Base-by-base conservation (phyloP, 2,113 vertebrate species). In the Mobula birostris region DNA sequence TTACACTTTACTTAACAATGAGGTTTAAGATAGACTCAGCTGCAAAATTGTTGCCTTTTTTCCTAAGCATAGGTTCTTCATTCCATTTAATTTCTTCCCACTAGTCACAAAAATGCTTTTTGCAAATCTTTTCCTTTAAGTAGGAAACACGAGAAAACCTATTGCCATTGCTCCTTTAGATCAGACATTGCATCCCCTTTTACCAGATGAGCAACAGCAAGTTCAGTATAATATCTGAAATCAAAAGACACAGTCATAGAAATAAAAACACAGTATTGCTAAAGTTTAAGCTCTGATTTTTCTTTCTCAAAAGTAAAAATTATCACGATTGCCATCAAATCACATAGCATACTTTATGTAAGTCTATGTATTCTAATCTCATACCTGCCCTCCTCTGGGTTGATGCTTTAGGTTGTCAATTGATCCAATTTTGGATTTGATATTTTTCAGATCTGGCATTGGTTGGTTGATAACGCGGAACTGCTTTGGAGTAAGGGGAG, bases 361-460 rank as follows among this genome's bases (percentile, higher is more conserved):
- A 93, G 63, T 93, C 40, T 19, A 56, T 58, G 48, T 74, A 76
- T 76, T 93, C 91, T 29, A 68, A 9, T 95, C 92, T 78, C 95
- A 98, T 97, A 98, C 98, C 98, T 99, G 98, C 0, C 98, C 98
- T 2, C 98, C 98, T 96, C 98, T 99, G 17, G 98, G 98, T 95
- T 98, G 98, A 95, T 99, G 98, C 95, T 97, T 99, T 94, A 99
- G 97, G 95, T 99, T 99, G 94, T 98, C 96, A 66, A 97, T 99
- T 94, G 98, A 99, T 76, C 98, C 98, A 0, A 99, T 98, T 97
- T 99, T 99, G 95, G 98, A 99, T 96, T 97, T 98, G 95, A 99
- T 97, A 19, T 98, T 98, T 96, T 98, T 98, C 96, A 99, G 97
- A 95, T 99, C 98, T 40, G 98, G 98, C 94, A 99, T 97, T 40